These are phyloP conservation scores for Chesias legatella DNA, from an alignment of 2,888 invertebrate genomes.

Conservation along the genomic window DNA sequence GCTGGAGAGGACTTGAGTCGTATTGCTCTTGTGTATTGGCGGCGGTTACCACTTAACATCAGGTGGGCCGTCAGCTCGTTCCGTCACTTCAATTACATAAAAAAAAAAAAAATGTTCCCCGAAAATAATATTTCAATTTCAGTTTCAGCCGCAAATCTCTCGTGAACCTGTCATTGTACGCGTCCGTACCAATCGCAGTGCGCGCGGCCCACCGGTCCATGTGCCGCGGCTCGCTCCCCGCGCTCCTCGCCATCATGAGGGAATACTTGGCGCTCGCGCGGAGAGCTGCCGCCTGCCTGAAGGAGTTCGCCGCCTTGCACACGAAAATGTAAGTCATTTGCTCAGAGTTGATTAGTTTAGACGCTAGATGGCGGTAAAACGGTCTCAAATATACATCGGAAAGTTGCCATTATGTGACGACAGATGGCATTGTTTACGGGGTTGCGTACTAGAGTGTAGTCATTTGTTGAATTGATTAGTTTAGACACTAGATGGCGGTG, in stretches of 20 bases:
- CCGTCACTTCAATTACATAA: too few species aligned
- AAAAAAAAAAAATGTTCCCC: neutral
- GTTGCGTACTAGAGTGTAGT: too few species aligned
- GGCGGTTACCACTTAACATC: too few species aligned
- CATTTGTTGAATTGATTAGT: too few species aligned
- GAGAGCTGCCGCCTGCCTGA: slow-evolving; percentile 62
- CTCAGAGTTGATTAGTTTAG: neutral
- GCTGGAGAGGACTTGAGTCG: too few species aligned
- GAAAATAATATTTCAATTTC: slow-evolving; percentile 6
- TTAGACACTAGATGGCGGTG: neutral
- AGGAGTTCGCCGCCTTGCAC: slow-evolving; percentile 56
- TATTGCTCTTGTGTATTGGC: too few species aligned
- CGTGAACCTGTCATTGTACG: slow-evolving; percentile 40
- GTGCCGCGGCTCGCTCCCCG: slow-evolving; percentile 39
- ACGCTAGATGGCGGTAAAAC: neutral
- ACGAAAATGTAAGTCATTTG: slow-evolving; percentile 53
- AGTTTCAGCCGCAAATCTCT: slow-evolving; percentile 44
- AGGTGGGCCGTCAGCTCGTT: too few species aligned
- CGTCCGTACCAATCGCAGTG: slow-evolving; percentile 38
- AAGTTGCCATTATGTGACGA: too few species aligned
- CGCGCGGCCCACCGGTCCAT: slow-evolving; percentile 42
- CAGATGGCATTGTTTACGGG: too few species aligned
- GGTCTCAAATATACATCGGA: too few species aligned
- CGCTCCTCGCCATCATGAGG: slow-evolving; percentile 48
- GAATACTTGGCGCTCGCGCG: slow-evolving; percentile 60